Conservation (phyloP, 2,797 vertebrate genomes). For the Saxicola maurus region DNA sequence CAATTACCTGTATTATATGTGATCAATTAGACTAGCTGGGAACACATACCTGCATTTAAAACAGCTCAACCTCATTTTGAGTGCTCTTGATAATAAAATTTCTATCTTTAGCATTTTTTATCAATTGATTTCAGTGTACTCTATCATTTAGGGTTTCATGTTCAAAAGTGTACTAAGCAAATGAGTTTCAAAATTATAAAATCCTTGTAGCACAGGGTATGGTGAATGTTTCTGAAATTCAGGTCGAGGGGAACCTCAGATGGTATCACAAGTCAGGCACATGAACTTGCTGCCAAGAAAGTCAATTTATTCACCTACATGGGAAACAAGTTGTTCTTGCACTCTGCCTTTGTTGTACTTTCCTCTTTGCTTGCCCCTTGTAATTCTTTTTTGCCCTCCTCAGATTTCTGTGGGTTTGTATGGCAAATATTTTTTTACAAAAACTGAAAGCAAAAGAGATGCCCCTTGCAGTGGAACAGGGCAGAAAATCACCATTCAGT, state of each 20-base stretch:
- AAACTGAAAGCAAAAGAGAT: not conserved
- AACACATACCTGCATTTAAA: conserved; percentile 39
- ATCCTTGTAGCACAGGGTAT: not conserved
- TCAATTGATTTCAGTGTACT: not conserved
- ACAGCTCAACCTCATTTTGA: conserved; percentile 11
- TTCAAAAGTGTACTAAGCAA: not conserved
- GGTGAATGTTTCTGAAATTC: not conserved
- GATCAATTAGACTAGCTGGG: conserved; percentile 10
- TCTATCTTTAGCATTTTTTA: conserved; percentile 5
- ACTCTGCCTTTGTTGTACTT: not conserved
- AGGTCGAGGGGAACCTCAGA: not conserved
- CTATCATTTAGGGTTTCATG: not conserved
- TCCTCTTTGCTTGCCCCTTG: not conserved
- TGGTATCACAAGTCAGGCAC: not conserved
- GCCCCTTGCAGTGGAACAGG: not conserved
- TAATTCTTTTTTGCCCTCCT: not conserved
- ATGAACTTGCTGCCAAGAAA: not conserved
- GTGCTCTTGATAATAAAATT: conserved; percentile 6
- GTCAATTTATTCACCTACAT: not conserved
- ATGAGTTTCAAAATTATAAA: not conserved
- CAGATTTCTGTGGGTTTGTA: not conserved
- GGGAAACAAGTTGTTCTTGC: not conserved
- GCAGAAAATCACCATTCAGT: not conserved
- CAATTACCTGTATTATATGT: conserved; percentile 46
- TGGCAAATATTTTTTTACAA: not conserved